phyloP scores from a whole-genome alignment of 2,888 invertebrate species.

The Ennomos quercinarius region DNA sequence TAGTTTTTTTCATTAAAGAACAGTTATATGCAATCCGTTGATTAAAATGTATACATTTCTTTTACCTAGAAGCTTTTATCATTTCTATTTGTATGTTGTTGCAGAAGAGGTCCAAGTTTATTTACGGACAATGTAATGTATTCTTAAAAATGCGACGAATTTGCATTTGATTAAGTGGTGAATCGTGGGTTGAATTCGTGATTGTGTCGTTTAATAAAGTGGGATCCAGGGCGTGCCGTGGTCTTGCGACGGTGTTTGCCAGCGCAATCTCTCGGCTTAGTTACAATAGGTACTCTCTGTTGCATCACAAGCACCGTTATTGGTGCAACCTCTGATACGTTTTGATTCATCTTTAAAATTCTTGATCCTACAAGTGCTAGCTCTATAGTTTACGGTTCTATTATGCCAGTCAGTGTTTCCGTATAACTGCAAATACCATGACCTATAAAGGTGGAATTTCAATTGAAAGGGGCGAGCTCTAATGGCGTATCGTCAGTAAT shows the following conservation, averaged over 20 bases:
- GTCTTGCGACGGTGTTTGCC: conserved; percentile 59
- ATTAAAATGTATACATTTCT: background rate
- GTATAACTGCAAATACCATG: conserved; percentile 34
- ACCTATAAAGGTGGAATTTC: conserved; percentile 49
- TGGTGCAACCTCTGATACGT: conserved; percentile 4
- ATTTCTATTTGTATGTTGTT: conserved; percentile 2
- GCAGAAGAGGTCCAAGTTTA: conserved; percentile 14
- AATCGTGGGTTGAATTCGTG: conserved; percentile 76
- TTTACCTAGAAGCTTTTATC: conserved; percentile 1
- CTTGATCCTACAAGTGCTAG: conserved; percentile 1
- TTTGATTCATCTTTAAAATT: conserved; percentile 1
- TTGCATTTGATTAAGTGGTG: conserved; percentile 61
- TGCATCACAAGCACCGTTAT: conserved; percentile 53
- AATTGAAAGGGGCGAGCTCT: conserved; percentile 51
- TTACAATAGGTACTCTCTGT: conserved; percentile 58
- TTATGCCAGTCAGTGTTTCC: conserved; percentile 27
- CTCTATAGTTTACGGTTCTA: conserved; percentile 2
- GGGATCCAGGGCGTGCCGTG: conserved; percentile 59
- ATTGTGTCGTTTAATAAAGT: conserved; percentile 73
- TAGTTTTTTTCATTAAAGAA: too few species aligned
- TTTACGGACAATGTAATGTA: conserved; percentile 40
- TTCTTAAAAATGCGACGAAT: conserved; percentile 57
- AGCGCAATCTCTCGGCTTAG: conserved; percentile 51
- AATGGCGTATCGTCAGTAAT: conserved; percentile 62
- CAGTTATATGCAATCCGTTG: too few species aligned